Percentiles rank a stretch among this genome's conserved stretches.
Evolutionary conservation across 2,113 vertebrate species (phyloP).

Genomic region (Copsychus sechellarum): DNA sequence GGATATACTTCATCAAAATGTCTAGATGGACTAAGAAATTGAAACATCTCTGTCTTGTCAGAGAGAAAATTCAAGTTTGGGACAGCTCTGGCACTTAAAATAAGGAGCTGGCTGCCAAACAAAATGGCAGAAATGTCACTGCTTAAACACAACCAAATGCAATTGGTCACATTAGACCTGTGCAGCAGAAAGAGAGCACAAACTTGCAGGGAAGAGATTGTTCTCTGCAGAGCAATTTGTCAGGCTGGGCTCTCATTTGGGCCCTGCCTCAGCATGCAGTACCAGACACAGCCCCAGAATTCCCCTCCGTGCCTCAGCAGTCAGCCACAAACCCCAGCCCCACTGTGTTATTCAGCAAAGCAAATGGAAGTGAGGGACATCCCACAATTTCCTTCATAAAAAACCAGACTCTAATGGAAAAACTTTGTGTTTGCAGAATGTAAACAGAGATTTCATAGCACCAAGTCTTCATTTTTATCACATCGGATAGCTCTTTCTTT

Average conservation of each 20-base stretch:
- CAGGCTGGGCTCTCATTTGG: background rate
- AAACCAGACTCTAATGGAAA: background rate
- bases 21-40: background rate
- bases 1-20: background rate
- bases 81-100: background rate
- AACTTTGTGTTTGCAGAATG: background rate
- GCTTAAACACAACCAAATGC: background rate
- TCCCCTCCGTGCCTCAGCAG: background rate
- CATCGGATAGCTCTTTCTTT: background rate
- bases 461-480: constrained; percentile 18
- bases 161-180: accelerated
- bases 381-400: background rate
- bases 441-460: constrained; percentile 28
- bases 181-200: background rate
- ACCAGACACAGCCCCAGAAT: background rate
- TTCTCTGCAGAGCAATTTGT: background rate
- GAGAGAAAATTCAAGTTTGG: background rate
- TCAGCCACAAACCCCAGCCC: background rate
- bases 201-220: background rate
- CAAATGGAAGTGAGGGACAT: background rate
- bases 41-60: background rate
- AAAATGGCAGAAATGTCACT: background rate
- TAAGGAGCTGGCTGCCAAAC: background rate
- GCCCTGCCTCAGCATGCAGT: background rate
- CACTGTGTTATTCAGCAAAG: background rate